phyloP scores from a whole-genome alignment of 2,113 vertebrate genomes.

The Phrynosoma blainvillii region DNA sequence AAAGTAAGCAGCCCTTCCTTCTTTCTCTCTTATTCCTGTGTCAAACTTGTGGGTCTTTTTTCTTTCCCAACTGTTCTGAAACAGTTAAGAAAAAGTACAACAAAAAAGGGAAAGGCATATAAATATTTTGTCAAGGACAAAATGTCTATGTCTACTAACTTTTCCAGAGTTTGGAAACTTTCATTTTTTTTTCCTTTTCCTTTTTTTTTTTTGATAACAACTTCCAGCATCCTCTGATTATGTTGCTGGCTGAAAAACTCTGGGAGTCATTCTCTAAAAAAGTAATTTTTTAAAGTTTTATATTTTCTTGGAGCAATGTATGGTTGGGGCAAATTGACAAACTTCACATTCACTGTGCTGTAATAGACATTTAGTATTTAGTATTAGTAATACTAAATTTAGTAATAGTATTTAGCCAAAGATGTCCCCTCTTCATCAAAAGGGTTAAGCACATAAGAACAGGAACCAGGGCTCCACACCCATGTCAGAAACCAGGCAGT shows the following conservation, averaged over 20 bases:
- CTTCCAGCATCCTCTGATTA: too few relatives aligned
- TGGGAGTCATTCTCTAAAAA: too few relatives aligned
- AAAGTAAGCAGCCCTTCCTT: not conserved
- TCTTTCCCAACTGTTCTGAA: not conserved
- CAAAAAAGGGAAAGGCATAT: too few relatives aligned
- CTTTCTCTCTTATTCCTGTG: fast-evolving
- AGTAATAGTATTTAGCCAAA: constrained; percentile 35
- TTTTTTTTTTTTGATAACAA: too few relatives aligned
- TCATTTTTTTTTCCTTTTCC: too few relatives aligned
- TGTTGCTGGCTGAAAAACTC: too few relatives aligned
- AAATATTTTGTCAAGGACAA: not conserved
- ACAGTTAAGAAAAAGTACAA: not conserved
- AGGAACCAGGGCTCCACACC: not conserved
- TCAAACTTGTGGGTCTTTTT: not conserved
- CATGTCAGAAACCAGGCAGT: constrained; percentile 18
- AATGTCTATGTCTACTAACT: not conserved
- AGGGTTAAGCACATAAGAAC: constrained; percentile 16
- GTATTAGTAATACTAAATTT: too few relatives aligned
- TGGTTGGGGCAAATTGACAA: not conserved
- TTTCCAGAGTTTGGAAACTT: not conserved
- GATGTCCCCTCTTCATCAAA: constrained; percentile 41
- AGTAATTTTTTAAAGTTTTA: too few relatives aligned
- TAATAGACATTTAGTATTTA: not conserved
- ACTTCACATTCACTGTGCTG: not conserved
- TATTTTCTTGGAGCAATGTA: not conserved